These are phyloP conservation scores for Crematogaster levior DNA, from an alignment of 2,888 invertebrate genomes.

Conservation along the genomic window DNA sequence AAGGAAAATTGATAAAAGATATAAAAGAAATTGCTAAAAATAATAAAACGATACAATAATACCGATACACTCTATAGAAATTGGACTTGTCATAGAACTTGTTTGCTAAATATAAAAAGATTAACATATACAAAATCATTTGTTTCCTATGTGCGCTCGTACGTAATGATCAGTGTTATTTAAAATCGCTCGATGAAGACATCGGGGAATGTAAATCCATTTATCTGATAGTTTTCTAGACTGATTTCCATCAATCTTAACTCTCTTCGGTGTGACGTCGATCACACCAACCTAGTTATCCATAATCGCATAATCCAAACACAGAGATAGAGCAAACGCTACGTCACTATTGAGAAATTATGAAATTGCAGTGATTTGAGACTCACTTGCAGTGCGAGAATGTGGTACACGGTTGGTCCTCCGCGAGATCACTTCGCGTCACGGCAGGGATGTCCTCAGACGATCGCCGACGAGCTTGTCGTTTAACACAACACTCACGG, in stretches of 20 bases:
- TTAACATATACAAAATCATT: background rate
- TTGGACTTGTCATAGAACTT: background rate
- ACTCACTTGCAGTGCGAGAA: constrained; percentile 77
- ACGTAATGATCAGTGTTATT: background rate
- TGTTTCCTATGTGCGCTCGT: too few relatives aligned
- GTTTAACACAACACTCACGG: constrained; percentile 59
- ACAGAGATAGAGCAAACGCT: background rate
- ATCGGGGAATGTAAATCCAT: background rate
- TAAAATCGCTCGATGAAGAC: background rate
- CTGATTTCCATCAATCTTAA: constrained; percentile 23
- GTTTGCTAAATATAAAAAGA: background rate
- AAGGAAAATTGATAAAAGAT: too few relatives aligned
- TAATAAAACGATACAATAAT: background rate
- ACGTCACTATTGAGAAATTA: background rate
- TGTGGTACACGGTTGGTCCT: constrained; percentile 77
- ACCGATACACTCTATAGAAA: background rate
- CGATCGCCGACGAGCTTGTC: constrained; percentile 46
- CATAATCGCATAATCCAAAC: constrained; percentile 14
- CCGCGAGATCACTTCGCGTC: constrained; percentile 63
- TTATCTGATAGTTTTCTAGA: background rate
- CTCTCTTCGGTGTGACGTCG: background rate
- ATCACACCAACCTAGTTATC: background rate
- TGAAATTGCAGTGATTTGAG: constrained; percentile 36
- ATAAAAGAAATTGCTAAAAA: background rate
- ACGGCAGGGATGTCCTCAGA: constrained; percentile 54